phyloP scores from a whole-genome alignment of 2,113 vertebrate species.

The Nettapus auritus region DNA sequence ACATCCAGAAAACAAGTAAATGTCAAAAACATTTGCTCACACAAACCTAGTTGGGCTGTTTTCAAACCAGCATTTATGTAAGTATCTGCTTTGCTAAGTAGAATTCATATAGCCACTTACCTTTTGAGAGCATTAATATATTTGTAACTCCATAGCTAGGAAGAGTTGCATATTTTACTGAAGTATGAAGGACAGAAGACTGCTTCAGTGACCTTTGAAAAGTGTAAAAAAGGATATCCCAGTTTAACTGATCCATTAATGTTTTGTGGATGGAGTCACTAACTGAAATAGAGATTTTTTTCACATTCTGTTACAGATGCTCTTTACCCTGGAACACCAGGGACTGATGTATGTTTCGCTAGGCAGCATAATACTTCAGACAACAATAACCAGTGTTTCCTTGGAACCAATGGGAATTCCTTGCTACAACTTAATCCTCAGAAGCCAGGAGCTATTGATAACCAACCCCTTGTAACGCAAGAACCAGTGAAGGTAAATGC shows the following conservation, averaged over 20 bases:
- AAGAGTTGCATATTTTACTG: neutral
- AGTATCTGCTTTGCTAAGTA: neutral
- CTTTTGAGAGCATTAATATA: accelerated
- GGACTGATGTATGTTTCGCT: constrained; percentile 89
- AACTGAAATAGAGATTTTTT: neutral
- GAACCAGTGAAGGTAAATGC: constrained; percentile 90
- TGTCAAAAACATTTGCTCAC: neutral
- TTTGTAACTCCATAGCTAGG: neutral
- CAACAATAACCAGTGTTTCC: constrained; percentile 95
- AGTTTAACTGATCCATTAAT: neutral
- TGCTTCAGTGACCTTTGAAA: neutral
- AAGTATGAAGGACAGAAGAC: neutral
- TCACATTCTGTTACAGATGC: constrained; percentile 75
- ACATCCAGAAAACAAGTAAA: neutral
- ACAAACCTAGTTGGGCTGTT: neutral
- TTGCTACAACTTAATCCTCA: constrained; percentile 87
- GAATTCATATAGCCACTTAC: neutral
- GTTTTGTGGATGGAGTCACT: neutral
- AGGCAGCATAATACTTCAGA: constrained; percentile 91
- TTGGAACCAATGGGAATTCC: constrained; percentile 85
- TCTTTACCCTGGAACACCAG: constrained; percentile 81
- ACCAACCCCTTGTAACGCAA: constrained; percentile 92
- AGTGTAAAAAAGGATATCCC: neutral
- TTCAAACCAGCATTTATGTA: neutral
- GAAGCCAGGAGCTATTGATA: constrained; percentile 96